Percentiles rank a stretch among this genome's conserved stretches.
phyloP scores from a whole-genome alignment of 2,888 invertebrate species.

The Yponomeuta cagnagella region DNA sequence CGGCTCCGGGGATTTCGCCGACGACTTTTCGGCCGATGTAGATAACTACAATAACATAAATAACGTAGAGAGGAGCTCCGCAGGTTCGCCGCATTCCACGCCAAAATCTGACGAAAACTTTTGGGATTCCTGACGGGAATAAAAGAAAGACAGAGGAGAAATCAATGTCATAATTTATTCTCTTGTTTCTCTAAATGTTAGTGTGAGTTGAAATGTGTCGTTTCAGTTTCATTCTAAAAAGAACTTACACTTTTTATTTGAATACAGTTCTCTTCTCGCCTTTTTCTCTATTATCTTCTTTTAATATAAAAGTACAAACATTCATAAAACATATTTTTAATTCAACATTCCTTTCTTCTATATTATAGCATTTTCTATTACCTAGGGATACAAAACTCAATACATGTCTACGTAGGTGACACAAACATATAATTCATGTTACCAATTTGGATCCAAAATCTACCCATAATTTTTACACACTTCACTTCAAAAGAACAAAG shows the following conservation, averaged over 20 bases:
- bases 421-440: neutral
- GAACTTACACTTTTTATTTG: conserved; percentile 31
- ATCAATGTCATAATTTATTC: conserved; percentile 61
- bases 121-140: conserved; percentile 46
- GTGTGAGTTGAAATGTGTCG: conserved; percentile 44
- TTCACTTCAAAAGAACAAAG: neutral
- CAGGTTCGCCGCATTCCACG: conserved; percentile 12
- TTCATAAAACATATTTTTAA: conserved; percentile 27
- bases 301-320: conserved; percentile 71
- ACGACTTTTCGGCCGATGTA: conserved; percentile 51
- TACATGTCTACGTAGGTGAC: neutral
- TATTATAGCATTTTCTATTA: neutral
- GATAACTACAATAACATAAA: conserved; percentile 48
- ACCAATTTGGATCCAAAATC: neutral
- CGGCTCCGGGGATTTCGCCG: conserved; percentile 32
- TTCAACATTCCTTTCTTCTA: neutral
- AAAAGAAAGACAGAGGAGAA: conserved; percentile 28
- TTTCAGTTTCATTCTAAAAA: conserved; percentile 42
- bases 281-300: conserved; percentile 45
- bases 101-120: conserved; percentile 45
- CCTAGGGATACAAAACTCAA: neutral
- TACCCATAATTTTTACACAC: neutral
- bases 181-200: conserved; percentile 29
- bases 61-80: conserved; percentile 26
- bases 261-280: conserved; percentile 38